These are phyloP conservation scores for Caenorhabditis sp. DNA, from an alignment of 2,888 invertebrate species.

Conservation along the genomic window DNA sequence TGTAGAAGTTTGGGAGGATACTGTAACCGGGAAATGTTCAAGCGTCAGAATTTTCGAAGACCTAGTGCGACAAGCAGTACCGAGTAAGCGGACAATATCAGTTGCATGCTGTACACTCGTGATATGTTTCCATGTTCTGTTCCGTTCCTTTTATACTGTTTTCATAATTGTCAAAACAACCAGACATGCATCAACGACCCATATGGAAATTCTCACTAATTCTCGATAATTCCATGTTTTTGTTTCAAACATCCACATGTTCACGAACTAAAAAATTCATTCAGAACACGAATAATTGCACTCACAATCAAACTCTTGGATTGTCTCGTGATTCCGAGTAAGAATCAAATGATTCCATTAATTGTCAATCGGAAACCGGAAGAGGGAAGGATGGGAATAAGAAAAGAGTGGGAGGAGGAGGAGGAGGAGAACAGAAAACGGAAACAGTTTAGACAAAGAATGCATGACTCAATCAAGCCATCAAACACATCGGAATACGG, in stretches of 20 bases:
- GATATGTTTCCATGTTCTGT: too few relatives aligned
- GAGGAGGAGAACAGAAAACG: neutral
- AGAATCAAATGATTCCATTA: too few relatives aligned
- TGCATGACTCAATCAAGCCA: too few relatives aligned
- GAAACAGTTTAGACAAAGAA: neutral
- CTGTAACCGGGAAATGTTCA: too few relatives aligned
- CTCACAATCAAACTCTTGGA: neutral
- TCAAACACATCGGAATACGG: too few relatives aligned
- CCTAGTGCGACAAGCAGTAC: neutral
- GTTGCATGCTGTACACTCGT: too few relatives aligned
- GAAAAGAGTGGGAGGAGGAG: neutral
- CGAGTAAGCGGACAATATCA: neutral
- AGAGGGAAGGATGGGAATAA: neutral
- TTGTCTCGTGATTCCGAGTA: neutral
- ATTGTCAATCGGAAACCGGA: neutral
- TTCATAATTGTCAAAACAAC: neutral
- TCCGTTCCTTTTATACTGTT: neutral
- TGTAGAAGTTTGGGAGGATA: neutral
- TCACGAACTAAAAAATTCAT: neutral
- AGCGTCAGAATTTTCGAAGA: neutral
- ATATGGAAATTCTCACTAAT: neutral
- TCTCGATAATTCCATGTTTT: neutral
- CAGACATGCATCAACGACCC: slow-evolving; percentile 2
- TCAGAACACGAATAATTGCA: too few relatives aligned
- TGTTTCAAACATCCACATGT: neutral